These are phyloP conservation scores for Cossypha polioptera DNA, from an alignment of 2,797 vertebrate species.

Conservation along the genomic window DNA sequence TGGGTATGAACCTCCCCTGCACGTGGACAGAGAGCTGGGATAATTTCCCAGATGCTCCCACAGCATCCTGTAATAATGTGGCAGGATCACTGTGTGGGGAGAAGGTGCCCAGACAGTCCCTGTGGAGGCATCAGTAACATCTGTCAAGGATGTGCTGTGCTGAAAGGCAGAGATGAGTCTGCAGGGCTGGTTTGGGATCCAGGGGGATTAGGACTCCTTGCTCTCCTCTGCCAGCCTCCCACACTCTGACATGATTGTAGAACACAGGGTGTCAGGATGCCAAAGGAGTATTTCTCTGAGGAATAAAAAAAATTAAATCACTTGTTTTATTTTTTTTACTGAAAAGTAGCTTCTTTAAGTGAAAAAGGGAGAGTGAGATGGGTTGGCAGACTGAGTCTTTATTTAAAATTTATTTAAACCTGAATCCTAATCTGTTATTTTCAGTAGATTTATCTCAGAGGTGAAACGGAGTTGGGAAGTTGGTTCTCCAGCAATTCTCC, in stretches of 20 bases:
- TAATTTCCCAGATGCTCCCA: slow-evolving; percentile 23
- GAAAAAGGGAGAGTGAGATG: not conserved
- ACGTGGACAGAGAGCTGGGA: not conserved
- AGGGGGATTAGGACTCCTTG: not conserved
- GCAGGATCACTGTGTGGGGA: not conserved
- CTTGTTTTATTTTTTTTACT: not conserved
- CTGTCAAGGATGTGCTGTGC: not conserved
- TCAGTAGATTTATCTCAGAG: not conserved
- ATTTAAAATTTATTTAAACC: not conserved
- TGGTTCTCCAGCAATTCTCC: not conserved
- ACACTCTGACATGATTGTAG: not conserved
- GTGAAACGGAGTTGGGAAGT: not conserved
- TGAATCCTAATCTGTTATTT: not conserved
- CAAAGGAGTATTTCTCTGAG: not conserved
- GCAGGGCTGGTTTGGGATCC: not conserved
- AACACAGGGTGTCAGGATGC: not conserved
- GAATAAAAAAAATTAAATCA: not conserved
- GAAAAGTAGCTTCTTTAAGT: not conserved
- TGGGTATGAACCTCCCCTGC: not conserved
- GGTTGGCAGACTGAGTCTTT: not conserved
- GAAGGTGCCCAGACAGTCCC: not conserved
- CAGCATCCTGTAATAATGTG: not conserved
- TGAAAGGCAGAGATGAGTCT: not conserved
- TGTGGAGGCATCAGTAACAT: not conserved
- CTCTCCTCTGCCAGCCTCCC: not conserved